A percentile compares a stretch with the other conserved stretches of the same genome.
Evolutionary conservation across 2,888 invertebrate genomes (phyloP).

Genomic region (Alviniconcha strummeri): DNA sequence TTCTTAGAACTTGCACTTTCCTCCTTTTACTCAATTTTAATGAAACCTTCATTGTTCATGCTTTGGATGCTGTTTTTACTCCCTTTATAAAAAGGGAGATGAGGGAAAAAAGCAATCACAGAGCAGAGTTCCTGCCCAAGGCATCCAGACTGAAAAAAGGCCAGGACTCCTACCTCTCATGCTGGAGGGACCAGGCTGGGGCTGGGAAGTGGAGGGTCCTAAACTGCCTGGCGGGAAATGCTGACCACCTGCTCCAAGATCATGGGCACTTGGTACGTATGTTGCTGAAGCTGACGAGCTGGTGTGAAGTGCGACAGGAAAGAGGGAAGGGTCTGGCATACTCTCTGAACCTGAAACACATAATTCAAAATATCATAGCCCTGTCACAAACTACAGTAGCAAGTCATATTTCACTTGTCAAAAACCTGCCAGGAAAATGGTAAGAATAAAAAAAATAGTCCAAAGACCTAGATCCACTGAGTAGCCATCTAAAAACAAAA

Average conservation of each 20-base stretch:
- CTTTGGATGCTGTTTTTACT: no score
- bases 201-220: constrained; percentile 16
- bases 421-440: no score
- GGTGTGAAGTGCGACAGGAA: constrained; percentile 12
- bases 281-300: constrained; percentile 16
- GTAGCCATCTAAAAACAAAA: no score
- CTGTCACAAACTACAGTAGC: no score
- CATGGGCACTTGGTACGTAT: constrained; percentile 16
- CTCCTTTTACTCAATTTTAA: no score
- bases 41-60: no score
- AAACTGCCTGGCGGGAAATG: neutral
- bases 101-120: neutral
- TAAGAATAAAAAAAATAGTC: no score
- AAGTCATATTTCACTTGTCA: no score
- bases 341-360: constrained; percentile 22
- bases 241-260: neutral
- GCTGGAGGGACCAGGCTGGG: constrained; percentile 24
- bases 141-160: neutral
- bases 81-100: no score
- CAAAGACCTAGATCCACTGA: no score
- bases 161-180: constrained; percentile 25
- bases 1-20: no score
- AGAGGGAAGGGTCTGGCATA: constrained; percentile 20
- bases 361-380: no score
- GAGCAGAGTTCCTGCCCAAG: constrained; percentile 17